phyloP scores from a whole-genome alignment of 2,113 vertebrate species.

The Xenopus tropicalis region DNA sequence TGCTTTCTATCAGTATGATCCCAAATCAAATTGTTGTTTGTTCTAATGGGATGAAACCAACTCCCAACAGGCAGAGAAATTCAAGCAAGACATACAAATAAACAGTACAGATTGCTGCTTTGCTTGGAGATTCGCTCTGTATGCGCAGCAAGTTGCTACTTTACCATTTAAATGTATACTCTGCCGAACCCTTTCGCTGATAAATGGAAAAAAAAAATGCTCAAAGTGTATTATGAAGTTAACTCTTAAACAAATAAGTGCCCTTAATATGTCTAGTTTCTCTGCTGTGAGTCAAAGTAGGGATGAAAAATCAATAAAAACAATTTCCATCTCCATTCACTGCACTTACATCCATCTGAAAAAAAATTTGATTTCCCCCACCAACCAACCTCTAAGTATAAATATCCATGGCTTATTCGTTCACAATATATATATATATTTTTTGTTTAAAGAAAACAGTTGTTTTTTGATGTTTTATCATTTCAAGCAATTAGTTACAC shows the following conservation, averaged over 20 bases:
- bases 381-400: too few relatives aligned
- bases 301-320: conserved; percentile 78
- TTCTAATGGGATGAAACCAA: conserved; percentile 24
- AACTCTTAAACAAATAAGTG: conserved; percentile 17
- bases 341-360: conserved; percentile 56
- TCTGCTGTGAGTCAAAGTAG: conserved; percentile 60
- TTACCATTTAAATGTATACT: background rate
- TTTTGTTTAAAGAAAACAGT: too few relatives aligned
- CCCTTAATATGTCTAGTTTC: conserved; percentile 64
- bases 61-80: conserved; percentile 32
- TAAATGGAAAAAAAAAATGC: too few relatives aligned
- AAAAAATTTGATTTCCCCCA: conserved; percentile 44
- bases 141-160: conserved; percentile 1
- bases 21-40: conserved; percentile 48
- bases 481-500: too few relatives aligned
- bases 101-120: conserved; percentile 39
- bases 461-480: too few relatives aligned
- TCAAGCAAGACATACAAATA: conserved; percentile 35
- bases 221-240: conserved; percentile 3
- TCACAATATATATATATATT: too few relatives aligned
- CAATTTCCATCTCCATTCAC: conserved; percentile 69
- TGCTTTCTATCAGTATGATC: conserved; percentile 46
- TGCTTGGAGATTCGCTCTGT: background rate
- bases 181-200: background rate
- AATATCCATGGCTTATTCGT: too few relatives aligned